Percentiles rank a stretch among this genome's conserved stretches.
These are phyloP conservation scores for Chelmon rostratus DNA, from an alignment of 2,797 vertebrate genomes.

Conservation along the genomic window DNA sequence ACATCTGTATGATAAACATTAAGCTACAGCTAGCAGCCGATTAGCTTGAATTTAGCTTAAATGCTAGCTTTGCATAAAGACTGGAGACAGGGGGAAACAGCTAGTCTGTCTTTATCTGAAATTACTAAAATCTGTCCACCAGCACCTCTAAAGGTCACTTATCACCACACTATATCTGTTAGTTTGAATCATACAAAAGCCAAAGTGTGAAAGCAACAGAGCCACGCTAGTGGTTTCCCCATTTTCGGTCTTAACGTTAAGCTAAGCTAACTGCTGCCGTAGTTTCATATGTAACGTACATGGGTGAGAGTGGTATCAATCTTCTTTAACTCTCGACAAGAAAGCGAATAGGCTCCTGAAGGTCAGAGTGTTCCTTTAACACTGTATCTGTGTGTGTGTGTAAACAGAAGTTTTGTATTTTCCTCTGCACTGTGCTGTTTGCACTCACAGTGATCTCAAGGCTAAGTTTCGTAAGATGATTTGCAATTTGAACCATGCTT, in stretches of 20 bases:
- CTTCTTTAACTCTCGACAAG: neutral
- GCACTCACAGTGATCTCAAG: slow-evolving; percentile 59
- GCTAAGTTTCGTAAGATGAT: slow-evolving; percentile 68
- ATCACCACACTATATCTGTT: too few species aligned
- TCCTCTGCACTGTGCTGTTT: slow-evolving; percentile 6
- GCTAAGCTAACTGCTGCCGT: neutral
- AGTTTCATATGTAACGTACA: neutral
- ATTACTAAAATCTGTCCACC: neutral
- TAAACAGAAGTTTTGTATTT: neutral
- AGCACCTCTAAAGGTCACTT: too few species aligned
- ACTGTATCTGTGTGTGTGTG: neutral
- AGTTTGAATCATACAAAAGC: neutral
- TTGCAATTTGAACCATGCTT: slow-evolving; percentile 58
- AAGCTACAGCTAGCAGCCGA: neutral
- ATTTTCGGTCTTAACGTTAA: neutral
- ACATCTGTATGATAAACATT: neutral
- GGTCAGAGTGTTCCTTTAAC: neutral
- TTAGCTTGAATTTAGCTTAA: too few species aligned
- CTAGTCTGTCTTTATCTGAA: neutral
- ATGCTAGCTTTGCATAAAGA: neutral
- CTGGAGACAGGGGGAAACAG: neutral
- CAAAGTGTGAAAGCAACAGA: neutral
- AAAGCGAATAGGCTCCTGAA: neutral
- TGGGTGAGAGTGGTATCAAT: neutral
- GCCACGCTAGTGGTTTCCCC: neutral